These are phyloP conservation scores for Rhynchonema sp. DNA, from an alignment of 2,888 invertebrate genomes.

Conservation along the genomic window DNA sequence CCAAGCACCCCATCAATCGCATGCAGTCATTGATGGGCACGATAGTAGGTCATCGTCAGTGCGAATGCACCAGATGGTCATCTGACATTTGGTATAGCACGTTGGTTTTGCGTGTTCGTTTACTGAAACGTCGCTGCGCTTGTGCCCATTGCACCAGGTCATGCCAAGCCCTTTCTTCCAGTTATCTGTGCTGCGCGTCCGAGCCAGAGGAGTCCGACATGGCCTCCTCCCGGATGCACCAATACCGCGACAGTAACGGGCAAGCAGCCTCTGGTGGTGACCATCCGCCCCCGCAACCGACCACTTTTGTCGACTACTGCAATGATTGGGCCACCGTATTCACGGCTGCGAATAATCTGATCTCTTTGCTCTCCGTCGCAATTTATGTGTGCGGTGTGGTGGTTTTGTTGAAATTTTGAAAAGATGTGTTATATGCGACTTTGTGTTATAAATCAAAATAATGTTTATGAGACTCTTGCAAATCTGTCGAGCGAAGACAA, in stretches of 20 bases:
- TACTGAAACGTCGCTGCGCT: neutral
- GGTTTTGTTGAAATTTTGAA: neutral
- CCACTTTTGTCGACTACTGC: neutral
- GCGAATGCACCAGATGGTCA: no score
- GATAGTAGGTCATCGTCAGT: no score
- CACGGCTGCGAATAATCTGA: neutral
- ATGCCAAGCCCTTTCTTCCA: neutral
- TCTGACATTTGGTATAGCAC: no score
- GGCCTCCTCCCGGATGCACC: neutral
- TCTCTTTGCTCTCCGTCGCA: neutral
- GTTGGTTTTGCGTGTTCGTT: neutral
- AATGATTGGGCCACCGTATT: neutral
- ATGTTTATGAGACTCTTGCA: no score
- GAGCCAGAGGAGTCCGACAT: no score
- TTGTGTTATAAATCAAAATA: no score
- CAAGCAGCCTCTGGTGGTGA: neutral
- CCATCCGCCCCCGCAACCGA: neutral
- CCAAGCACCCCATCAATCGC: no score
- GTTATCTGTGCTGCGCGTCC: neutral
- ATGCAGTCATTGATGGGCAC: no score
- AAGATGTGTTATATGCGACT: no score
- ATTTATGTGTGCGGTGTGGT: neutral
- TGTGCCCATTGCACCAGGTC: neutral
- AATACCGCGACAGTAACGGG: neutral
- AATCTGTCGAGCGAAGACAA: no score